Conservation (phyloP, 2,113 vertebrate genomes). For the Atrichornis clamosus region DNA sequence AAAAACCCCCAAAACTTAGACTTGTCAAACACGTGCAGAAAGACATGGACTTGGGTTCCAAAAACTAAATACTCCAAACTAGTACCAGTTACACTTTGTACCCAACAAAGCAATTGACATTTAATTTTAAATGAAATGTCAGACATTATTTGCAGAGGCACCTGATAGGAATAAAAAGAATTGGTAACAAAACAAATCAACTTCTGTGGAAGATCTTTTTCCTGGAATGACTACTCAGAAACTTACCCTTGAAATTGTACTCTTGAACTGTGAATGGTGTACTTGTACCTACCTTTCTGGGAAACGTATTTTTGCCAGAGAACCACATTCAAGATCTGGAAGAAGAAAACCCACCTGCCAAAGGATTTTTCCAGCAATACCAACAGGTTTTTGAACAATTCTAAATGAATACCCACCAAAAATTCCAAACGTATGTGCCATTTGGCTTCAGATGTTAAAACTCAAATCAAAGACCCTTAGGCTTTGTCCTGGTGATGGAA, state of each 20-base stretch:
- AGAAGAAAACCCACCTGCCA: background rate
- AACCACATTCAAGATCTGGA: background rate
- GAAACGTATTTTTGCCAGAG: background rate
- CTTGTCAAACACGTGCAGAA: background rate
- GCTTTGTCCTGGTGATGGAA: background rate
- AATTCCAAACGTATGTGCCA: background rate
- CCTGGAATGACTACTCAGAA: background rate
- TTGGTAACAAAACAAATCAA: background rate
- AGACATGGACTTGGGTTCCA: background rate
- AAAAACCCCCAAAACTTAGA: background rate
- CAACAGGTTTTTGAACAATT: background rate
- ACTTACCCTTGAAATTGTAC: background rate
- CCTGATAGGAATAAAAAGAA: background rate
- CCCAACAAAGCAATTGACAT: background rate
- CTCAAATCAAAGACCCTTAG: background rate
- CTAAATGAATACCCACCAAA: background rate
- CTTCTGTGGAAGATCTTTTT: background rate
- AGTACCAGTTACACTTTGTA: background rate
- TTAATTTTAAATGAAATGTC: background rate
- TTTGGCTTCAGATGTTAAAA: background rate
- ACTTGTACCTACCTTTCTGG: background rate
- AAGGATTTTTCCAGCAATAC: background rate
- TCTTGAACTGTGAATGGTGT: too few species aligned
- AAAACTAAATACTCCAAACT: background rate
- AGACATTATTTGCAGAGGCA: background rate